Base-by-base conservation (phyloP, 2,113 vertebrate genomes). In the Bos indicus region DNA sequence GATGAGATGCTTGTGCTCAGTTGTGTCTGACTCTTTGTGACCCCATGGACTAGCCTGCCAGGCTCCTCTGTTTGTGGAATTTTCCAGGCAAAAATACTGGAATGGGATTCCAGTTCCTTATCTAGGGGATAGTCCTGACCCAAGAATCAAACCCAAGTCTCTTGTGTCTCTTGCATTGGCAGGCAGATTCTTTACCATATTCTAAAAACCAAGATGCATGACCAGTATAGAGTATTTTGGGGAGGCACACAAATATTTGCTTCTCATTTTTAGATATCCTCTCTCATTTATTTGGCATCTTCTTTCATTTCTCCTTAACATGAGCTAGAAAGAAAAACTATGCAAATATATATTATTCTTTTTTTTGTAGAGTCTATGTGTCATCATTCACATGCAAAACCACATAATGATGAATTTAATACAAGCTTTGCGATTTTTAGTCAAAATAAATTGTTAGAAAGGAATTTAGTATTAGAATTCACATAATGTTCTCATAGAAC, bases 361-460 rank as follows among this genome's bases (percentile, higher is more conserved):
- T 56, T 83, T 48, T 48, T 48, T 48, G 6, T 85, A 88, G 46
- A 77, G 9, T 54, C 36, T 92, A 6, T 64, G 16, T 28, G 26
- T 26, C 21, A 30, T 95, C 25, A 67, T 51, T 91, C 28, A 71
- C 2, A 57, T 0, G 12, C 52, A 62, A 96, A 85, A 80, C 5
- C 21, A n/a, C 19, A 51, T 83, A 48, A 43, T 14, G 6, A 6
- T 67, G 40, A 78, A 74, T 80, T 48, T 88, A 30, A 97, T 43
- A 78, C 3, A 64, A 88, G 19, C 51, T 67, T 83, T 40, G 3
- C 2, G 77, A 51, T 40, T 92, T 93, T 90, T 62, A 92, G 28
- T 78, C 10, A 92, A 90, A 95, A 92, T 67, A 94, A 91, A 93
- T 62, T 89, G 13, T 67, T 40, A 94, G 60, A 48, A 94, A 92